Percentiles rank a stretch among this genome's conserved stretches.
phyloP scores from a whole-genome alignment of 2,888 invertebrate species.

The Cetonia aurata region DNA sequence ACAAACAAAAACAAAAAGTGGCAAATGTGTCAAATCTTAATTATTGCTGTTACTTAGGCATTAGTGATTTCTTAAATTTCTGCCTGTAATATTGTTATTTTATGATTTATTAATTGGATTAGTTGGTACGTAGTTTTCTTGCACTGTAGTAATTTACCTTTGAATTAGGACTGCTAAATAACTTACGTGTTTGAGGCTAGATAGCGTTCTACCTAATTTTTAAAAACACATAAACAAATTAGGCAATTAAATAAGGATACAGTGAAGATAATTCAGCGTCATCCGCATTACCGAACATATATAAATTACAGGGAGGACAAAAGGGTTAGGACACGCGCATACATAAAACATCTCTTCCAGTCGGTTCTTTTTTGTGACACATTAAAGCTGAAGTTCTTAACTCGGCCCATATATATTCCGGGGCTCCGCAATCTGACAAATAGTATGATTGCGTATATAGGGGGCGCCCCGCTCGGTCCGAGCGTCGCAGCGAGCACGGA shows the following conservation, averaged over 20 bases:
- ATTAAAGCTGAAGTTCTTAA: conserved; percentile 45
- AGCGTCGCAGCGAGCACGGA: conserved; percentile 13
- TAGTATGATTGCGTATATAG: conserved; percentile 46
- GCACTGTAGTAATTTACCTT: too few relatives aligned
- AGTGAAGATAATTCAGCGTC: conserved; percentile 24
- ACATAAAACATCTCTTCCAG: conserved; percentile 38
- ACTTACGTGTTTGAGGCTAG: too few relatives aligned
- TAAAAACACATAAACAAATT: too few relatives aligned
- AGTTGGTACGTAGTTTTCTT: too few relatives aligned
- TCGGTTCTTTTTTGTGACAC: conserved; percentile 37
- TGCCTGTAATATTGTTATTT: too few relatives aligned
- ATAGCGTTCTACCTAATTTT: too few relatives aligned
- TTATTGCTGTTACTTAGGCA: too few relatives aligned
- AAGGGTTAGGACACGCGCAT: conserved; percentile 25
- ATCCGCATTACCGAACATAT: background rate
- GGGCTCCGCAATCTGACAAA: conserved; percentile 45
- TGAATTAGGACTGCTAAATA: too few relatives aligned
- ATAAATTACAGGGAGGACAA: conserved; percentile 23
- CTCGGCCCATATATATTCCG: conserved; percentile 41
- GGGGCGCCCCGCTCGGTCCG: conserved; percentile 22
- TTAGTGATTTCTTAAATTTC: too few relatives aligned
- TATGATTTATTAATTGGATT: too few relatives aligned
- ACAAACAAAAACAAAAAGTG: too few relatives aligned
- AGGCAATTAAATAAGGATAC: background rate
- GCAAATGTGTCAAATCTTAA: too few relatives aligned